These are phyloP conservation scores for Nannospalax galili DNA, from an alignment of 2,113 vertebrate genomes.

Conservation along the genomic window DNA sequence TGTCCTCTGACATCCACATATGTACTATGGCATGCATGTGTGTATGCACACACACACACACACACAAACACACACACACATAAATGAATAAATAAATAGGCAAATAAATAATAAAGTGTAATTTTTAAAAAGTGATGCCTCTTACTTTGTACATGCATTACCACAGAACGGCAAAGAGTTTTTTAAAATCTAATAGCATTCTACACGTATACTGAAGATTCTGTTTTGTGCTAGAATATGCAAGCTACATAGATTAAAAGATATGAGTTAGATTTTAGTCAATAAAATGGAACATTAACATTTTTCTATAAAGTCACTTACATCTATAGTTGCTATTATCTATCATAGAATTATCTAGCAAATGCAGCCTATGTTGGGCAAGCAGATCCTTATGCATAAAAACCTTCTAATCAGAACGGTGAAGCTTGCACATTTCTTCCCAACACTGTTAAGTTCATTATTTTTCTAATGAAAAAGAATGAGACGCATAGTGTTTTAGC, in stretches of 20 bases:
- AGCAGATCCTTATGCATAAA: neutral
- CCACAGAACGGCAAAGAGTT: neutral
- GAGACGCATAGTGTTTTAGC: neutral
- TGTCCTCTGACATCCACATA: neutral
- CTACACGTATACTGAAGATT: neutral
- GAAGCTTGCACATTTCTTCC: neutral
- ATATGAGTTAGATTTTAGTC: neutral
- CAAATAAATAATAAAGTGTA: neutral
- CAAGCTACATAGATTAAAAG: neutral
- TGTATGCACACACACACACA: neutral
- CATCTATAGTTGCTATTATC: neutral
- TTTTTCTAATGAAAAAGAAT: neutral
- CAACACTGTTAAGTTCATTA: neutral
- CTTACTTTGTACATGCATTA: too few species aligned
- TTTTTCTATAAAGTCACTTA: neutral
- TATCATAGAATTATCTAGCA: neutral
- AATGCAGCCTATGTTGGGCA: neutral
- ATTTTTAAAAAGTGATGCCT: neutral
- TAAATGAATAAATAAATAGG: neutral
- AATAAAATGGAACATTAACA: neutral
- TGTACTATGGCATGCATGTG: neutral
- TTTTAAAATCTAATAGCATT: slow-evolving; percentile 5
- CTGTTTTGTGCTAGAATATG: neutral
- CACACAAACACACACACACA: neutral
- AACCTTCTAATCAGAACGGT: neutral